Conservation (phyloP, 2,797 vertebrate genomes). For the Poeciliopsis turneri region DNA sequence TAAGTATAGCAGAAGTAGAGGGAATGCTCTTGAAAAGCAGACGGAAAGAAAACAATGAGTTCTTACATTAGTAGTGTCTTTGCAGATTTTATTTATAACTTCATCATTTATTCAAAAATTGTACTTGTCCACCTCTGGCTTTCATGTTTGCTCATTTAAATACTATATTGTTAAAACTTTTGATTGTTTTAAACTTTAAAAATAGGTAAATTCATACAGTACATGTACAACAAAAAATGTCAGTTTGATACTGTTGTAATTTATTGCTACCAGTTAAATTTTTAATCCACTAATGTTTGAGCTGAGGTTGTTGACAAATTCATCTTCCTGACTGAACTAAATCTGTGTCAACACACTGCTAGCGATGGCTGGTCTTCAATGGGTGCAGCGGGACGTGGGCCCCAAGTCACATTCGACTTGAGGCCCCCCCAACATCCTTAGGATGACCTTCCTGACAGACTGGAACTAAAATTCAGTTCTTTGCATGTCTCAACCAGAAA, state of each 20-base stretch:
- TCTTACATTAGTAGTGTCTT: background rate
- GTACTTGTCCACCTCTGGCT: background rate
- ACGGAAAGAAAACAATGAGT: background rate
- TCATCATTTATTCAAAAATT: background rate
- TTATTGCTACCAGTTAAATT: background rate
- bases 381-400: background rate
- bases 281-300: background rate
- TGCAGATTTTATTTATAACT: background rate
- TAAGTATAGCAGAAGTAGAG: background rate
- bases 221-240: background rate
- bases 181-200: too few relatives aligned
- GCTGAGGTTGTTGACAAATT: background rate
- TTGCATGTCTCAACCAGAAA: background rate
- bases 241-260: background rate
- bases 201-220: background rate
- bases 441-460: background rate
- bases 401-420: background rate
- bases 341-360: background rate
- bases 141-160: background rate
- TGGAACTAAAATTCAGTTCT: background rate
- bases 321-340: background rate
- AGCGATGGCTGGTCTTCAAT: background rate
- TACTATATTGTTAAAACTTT: too few relatives aligned
- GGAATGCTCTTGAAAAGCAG: background rate
- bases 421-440: background rate